phyloP scores from a whole-genome alignment of 2,797 vertebrate species.

The Philypnodon macrostomus region DNA sequence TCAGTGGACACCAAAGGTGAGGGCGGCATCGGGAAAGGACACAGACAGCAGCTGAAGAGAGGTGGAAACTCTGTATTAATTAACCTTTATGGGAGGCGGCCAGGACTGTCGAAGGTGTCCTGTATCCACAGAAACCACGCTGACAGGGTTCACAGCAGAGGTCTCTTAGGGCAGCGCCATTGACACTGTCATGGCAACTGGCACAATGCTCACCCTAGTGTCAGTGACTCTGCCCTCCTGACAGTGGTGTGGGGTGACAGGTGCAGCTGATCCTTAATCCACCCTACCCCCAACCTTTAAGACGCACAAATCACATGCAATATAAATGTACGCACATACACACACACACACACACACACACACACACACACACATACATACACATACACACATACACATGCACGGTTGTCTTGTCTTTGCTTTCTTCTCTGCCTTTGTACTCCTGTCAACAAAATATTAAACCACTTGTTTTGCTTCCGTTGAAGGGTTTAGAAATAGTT shows the following conservation, averaged over 20 bases:
- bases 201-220: slow-evolving; percentile 67
- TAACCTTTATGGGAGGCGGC: slow-evolving; percentile 78
- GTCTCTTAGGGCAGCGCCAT: slow-evolving; percentile 63
- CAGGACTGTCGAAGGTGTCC: slow-evolving; percentile 71
- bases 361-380: no score
- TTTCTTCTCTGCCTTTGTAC: slow-evolving; percentile 20
- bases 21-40: slow-evolving; percentile 62
- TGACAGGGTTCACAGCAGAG: slow-evolving; percentile 79
- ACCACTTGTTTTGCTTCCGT: slow-evolving; percentile 14
- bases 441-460: slow-evolving; percentile 15
- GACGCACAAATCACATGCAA: slow-evolving; percentile 23
- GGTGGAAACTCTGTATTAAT: slow-evolving; percentile 79
- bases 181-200: slow-evolving; percentile 77
- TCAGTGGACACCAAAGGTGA: slow-evolving; percentile 66
- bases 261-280: slow-evolving; percentile 69
- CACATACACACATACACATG: no score
- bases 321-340: slow-evolving; percentile 21
- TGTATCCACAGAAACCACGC: slow-evolving; percentile 74
- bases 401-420: slow-evolving; percentile 32
- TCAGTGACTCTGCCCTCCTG: slow-evolving; percentile 61
- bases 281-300: slow-evolving; percentile 22
- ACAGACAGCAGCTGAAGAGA: slow-evolving; percentile 69
- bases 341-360: no score
- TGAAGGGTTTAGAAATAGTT: slow-evolving; percentile 16
- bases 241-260: slow-evolving; percentile 71